Evolutionary conservation across 2,888 invertebrate genomes (phyloP), one percentile per base, ranked within the genome.

Genomic region (Limnephilus lunatus): DNA sequence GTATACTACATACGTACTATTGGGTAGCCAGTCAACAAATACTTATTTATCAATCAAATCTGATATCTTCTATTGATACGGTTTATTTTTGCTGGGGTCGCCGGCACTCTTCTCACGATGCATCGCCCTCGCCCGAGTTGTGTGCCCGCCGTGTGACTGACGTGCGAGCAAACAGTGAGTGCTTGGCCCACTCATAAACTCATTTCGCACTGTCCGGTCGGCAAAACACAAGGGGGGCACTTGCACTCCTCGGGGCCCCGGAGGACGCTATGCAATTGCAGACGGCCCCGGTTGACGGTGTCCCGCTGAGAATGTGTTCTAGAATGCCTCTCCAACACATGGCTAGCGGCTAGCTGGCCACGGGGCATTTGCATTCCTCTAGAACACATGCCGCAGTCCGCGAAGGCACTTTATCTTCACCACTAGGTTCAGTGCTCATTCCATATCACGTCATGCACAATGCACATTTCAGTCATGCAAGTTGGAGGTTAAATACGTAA

Each of bases 91-190:
- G 14, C 82, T 14, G 32, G 48, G 88, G 68, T 88, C 48, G 88
- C 53, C 48, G 88, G 88, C 48, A 30, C 68, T 48, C 68, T 88
- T 68, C 53, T 68, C 68, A 53, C 88, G 68, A 68, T 88, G 48
- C 30, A 32, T 19, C 25, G 32, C 86, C 86, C 86, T 86, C 31
- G 32, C n/a, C 32, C 82, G 82, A 25, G 68, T 25, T 25, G 0
- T n/a, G n/a, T 68, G 25, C 25, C 2, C 68, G 83, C 83, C 83
- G 83, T 32, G 83, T 15, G 83, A 83, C 83, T 32, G 83, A 32
- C 32, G 35, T 83, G 32, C 32, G 32, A 31, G 31, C 25, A 83
- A 83, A 32, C 32, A 32, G 31, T 14, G 25, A 25, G 30, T 32
- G 15, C 35, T 14, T 25, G 35, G 83, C 35, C 31, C 31, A 83